Base-by-base conservation (phyloP, 2,113 vertebrate genomes). In the Sorex araneus region DNA sequence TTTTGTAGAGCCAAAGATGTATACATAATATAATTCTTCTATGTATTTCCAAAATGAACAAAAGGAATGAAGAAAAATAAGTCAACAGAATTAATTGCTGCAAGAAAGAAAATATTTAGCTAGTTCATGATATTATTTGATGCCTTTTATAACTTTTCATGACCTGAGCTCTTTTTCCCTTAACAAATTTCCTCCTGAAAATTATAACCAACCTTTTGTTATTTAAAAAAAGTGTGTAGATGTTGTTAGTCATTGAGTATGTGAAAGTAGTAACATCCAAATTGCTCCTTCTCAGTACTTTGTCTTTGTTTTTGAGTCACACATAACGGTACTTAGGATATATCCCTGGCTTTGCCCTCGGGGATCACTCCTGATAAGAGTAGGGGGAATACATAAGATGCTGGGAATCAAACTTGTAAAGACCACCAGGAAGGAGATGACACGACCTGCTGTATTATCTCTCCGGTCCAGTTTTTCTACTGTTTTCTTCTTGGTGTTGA, bases 21-120 rank as follows among this genome's bases (percentile, higher is more conserved):
- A 28, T 2, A 75, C 1, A 45, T 28, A 40, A 66, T 91, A 86
- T 30, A 9, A 74, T 15, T 7, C 76, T 2, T 74, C 12, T 70
- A 2, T 76, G 7, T 83, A 87, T 86, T 92, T 89, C 12, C 60
- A 92, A n/a, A 80, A 80, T 69, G 86, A 54, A 91, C 80, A 45
- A 40, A 69, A 85, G 57, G n/a, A 71, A 77, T 70, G 18, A 0
- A n/a, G 19, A 5, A 27, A 76, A 4, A 2, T 3, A 75, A 47
- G 70, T 1, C 63, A 21, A 34, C 27, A 77, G 11, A 69, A 57
- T 64, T 88, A 10, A 89, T 69, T 69, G 10, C 91, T 50, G 81
- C 45, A 4, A 84, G 82, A 27, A 87, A 60, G 25, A 67, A 3
- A 27, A 75, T 74, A 43, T 74, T 76, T 84, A 73, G 18, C 27